Percentiles rank a stretch among this genome's conserved stretches.
Conservation (phyloP, 2,113 vertebrate genomes). For the Xerus inauris region DNA sequence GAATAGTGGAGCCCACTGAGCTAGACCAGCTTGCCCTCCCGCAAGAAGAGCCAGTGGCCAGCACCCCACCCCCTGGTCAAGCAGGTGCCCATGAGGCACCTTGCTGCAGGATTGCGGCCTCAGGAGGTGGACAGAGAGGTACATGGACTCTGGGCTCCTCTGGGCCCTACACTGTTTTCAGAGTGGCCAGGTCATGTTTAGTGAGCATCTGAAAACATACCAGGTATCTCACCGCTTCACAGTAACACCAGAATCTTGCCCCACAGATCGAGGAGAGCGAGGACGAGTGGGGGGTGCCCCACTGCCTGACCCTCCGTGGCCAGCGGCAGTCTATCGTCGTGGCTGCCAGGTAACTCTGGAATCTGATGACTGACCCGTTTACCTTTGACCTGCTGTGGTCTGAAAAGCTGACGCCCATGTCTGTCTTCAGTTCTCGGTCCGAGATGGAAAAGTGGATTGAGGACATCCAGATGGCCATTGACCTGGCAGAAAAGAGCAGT, state of each 20-base stretch:
- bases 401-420: constrained; percentile 47
- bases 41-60: not conserved
- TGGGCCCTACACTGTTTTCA: too few species aligned
- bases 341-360: constrained; percentile 92
- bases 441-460: constrained; percentile 99
- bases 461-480: constrained; percentile 95
- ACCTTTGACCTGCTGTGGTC: not conserved
- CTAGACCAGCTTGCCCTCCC: too few species aligned
- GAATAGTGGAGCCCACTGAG: accelerated
- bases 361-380: accelerated
- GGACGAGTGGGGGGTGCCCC: constrained; percentile 97
- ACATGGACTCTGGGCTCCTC: not conserved
- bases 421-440: constrained; percentile 85
- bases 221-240: accelerated
- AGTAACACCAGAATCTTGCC: not conserved
- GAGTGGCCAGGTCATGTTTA: not conserved
- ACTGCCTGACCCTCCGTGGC: constrained; percentile 95
- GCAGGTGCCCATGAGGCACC: not conserved
- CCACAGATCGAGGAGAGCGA: constrained; percentile 95
- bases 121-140: not conserved
- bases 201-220: not conserved
- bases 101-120: too few species aligned
- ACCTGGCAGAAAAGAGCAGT: constrained; percentile 92
- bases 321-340: constrained; percentile 95
- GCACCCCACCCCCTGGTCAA: too few species aligned